These are phyloP conservation scores for Mus spretus DNA, from an alignment of 2,797 vertebrate species.

Conservation along the genomic window DNA sequence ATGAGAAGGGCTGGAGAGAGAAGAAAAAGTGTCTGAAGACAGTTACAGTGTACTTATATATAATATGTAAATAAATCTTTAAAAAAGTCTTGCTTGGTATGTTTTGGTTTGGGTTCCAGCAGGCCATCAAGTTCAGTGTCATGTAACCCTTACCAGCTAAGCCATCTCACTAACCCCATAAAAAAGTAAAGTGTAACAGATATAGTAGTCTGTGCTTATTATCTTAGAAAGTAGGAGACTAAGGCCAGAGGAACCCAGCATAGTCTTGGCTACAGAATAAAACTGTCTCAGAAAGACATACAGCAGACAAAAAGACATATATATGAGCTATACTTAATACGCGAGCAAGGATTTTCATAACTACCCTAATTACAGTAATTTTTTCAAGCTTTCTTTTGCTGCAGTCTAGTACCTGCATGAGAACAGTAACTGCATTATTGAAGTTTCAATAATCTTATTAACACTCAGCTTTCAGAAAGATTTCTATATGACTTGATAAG, in stretches of 20 bases:
- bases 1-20: no score
- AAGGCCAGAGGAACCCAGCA: background rate
- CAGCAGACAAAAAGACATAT: background rate
- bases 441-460: constrained; percentile 26
- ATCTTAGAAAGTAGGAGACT: background rate
- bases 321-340: background rate
- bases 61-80: no score
- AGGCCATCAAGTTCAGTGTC: background rate
- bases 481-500: constrained; percentile 43
- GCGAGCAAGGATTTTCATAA: constrained; percentile 7
- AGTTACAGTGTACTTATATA: no score
- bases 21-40: no score
- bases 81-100: background rate
- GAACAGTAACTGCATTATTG: constrained; percentile 10
- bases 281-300: background rate
- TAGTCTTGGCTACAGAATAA: background rate
- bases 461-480: background rate
- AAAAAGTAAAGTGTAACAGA: background rate
- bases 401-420: background rate
- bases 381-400: constrained; percentile 56
- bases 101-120: background rate
- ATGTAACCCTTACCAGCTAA: background rate
- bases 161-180: background rate
- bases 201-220: no score
- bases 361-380: background rate